A percentile compares a stretch with the other conserved stretches of the same genome.
These are phyloP conservation scores for Pleuronectes platessa DNA, from an alignment of 2,113 vertebrate species.

Conservation along the genomic window DNA sequence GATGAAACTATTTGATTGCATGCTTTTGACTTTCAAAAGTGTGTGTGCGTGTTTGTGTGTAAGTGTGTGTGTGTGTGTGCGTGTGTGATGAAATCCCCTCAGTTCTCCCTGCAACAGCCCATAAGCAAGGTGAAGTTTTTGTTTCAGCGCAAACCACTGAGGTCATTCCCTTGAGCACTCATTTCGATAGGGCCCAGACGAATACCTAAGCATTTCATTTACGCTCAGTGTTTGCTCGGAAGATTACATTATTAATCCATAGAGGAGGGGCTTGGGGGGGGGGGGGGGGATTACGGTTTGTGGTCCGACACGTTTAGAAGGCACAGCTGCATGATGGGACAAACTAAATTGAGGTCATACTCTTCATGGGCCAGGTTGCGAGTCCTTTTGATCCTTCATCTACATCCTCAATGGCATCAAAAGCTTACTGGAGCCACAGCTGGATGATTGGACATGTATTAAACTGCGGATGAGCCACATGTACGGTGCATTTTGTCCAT, in stretches of 20 bases:
- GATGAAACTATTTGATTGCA: constrained; percentile 42
- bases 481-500: background rate
- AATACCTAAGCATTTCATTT: constrained; percentile 69
- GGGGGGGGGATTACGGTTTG: constrained; percentile 69
- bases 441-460: constrained; percentile 26
- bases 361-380: constrained; percentile 41
- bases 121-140: constrained; percentile 51
- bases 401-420: constrained; percentile 25
- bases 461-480: constrained; percentile 9
- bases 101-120: constrained; percentile 44
- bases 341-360: constrained; percentile 67
- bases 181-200: constrained; percentile 41
- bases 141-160: constrained; percentile 37
- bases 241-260: constrained; percentile 74
- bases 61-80: background rate
- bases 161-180: constrained; percentile 37
- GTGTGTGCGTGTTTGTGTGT: constrained; percentile 17
- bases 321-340: constrained; percentile 45
- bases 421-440: constrained; percentile 9
- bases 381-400: constrained; percentile 43
- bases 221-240: constrained; percentile 56
- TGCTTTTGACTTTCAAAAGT: constrained; percentile 52
- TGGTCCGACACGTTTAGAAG: constrained; percentile 38
- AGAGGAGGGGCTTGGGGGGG: constrained; percentile 46
- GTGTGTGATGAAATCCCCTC: constrained; percentile 54